phyloP scores from a whole-genome alignment of 2,797 vertebrate genomes.

The Diceros bicornis region DNA sequence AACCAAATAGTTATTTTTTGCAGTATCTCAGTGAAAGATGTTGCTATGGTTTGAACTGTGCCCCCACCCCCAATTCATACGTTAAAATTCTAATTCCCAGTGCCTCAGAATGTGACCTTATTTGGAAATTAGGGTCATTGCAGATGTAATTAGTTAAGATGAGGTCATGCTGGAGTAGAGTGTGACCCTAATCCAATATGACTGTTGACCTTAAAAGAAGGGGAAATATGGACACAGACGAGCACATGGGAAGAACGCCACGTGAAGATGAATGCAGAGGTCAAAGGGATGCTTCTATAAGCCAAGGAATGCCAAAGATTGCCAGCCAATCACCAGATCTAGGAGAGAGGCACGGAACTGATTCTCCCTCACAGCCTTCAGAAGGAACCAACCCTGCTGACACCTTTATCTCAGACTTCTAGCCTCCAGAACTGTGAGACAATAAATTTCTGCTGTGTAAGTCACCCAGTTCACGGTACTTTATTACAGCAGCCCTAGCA shows the following conservation, averaged over 20 bases:
- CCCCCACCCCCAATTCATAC: not conserved
- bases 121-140: not conserved
- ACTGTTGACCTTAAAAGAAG: not conserved
- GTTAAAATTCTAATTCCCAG: not conserved
- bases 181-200: not conserved
- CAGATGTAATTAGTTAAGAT: not conserved
- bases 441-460: not conserved
- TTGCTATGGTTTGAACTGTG: not conserved
- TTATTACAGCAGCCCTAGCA: not conserved
- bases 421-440: not conserved
- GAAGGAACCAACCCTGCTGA: not conserved
- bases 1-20: not conserved
- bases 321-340: not conserved
- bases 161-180: not conserved
- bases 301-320: not conserved
- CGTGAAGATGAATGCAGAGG: not conserved
- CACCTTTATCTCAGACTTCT: not conserved
- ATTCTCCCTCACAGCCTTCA: not conserved
- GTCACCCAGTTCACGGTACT: not conserved
- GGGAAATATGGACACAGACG: not conserved
- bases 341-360: too few relatives aligned
- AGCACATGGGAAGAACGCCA: not conserved
- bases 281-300: not conserved
- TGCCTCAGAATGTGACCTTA: not conserved
- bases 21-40: not conserved